These are phyloP conservation scores for Malurus leucopterus DNA, from an alignment of 2,797 vertebrate genomes.

Conservation along the genomic window DNA sequence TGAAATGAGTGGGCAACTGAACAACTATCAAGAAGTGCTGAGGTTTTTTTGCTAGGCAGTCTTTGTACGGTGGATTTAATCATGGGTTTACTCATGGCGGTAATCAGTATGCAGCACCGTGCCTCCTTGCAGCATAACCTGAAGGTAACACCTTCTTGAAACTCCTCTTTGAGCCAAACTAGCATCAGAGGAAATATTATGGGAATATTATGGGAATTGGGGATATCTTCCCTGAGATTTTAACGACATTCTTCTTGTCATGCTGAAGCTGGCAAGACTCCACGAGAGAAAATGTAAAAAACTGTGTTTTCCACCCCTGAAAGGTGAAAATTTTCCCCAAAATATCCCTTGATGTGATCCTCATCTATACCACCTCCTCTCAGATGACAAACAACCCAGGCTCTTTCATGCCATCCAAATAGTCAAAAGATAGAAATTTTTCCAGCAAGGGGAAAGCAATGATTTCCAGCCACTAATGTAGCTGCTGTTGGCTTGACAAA, in stretches of 20 bases:
- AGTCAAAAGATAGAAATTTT: neutral
- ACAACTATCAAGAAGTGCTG: neutral
- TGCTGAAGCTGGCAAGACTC: neutral
- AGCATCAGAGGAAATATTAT: neutral
- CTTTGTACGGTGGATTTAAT: neutral
- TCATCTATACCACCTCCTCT: neutral
- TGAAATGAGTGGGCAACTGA: neutral
- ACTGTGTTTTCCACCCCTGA: neutral
- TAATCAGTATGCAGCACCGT: neutral
- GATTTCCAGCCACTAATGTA: neutral
- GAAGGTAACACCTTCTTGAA: neutral
- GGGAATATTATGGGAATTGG: neutral
- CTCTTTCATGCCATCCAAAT: neutral
- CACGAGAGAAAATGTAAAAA: neutral
- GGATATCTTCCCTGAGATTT: neutral
- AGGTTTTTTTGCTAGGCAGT: neutral
- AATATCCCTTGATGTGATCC: neutral
- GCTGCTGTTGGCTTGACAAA: neutral
- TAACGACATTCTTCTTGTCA: neutral
- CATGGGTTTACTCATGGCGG: neutral
- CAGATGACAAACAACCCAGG: neutral
- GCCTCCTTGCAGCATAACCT: neutral
- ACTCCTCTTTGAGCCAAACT: neutral
- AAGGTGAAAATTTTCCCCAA: neutral
- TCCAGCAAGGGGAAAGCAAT: neutral